These are phyloP conservation scores for Drosophila bocki DNA, from an alignment of 1,140 invertebrate genomes.

Conservation along the genomic window DNA sequence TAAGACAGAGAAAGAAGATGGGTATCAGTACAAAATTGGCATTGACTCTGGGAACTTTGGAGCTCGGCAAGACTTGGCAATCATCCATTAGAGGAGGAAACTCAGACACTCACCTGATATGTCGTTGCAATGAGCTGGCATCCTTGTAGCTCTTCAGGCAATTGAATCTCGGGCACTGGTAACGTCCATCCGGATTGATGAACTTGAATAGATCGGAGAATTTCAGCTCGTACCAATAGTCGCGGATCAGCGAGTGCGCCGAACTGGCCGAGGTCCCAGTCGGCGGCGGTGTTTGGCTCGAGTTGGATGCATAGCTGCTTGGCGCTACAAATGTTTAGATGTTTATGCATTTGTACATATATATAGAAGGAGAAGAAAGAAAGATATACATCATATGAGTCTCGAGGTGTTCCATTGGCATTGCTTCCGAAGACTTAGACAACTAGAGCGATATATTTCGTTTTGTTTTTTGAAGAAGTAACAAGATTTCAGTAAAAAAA, in stretches of 20 bases:
- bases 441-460: conserved; percentile 48
- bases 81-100: not conserved
- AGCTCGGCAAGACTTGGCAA: not conserved
- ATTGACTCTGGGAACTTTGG: not conserved
- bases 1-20: conserved; percentile 23
- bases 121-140: conserved; percentile 85
- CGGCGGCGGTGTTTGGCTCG: conserved; percentile 82
- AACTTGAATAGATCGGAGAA: conserved; percentile 85
- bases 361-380: conserved; percentile 46
- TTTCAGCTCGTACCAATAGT: conserved; percentile 85
- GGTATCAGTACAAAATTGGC: conserved; percentile 18
- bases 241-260: conserved; percentile 76
- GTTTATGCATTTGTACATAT: conserved; percentile 19
- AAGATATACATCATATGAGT: conserved; percentile 44
- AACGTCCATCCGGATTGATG: conserved; percentile 84
- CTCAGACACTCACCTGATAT: conserved; percentile 84
- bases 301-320: conserved; percentile 79
- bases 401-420: conserved; percentile 28
- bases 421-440: conserved; percentile 22
- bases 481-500: conserved; percentile 62
- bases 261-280: conserved; percentile 62
- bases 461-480: conserved; percentile 54
- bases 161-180: conserved; percentile 84
- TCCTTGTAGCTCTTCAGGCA: conserved; percentile 85
- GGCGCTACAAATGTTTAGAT: conserved; percentile 62